Percentiles rank a stretch among this genome's conserved stretches.
Evolutionary conservation across 2,797 vertebrate species (phyloP).

Genomic region (Hybognathus amarus): DNA sequence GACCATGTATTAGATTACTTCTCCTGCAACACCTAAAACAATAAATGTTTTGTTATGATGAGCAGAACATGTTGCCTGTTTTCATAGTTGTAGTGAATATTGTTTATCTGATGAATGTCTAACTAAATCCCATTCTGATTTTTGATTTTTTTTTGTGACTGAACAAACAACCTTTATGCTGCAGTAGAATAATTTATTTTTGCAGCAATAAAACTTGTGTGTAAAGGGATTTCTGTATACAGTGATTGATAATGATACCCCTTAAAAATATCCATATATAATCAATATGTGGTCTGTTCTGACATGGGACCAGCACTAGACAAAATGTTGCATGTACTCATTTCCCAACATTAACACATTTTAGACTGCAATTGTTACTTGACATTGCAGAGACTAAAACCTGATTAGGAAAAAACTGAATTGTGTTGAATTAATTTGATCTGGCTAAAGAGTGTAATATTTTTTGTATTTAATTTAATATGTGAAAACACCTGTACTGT

Average conservation of each 20-base stretch:
- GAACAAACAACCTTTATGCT: constrained; percentile 4
- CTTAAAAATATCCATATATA: neutral
- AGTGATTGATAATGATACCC: neutral
- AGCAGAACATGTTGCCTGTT: constrained; percentile 44
- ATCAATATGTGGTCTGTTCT: constrained; percentile 25
- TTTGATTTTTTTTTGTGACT: constrained; percentile 26
- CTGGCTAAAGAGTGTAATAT: constrained; percentile 24
- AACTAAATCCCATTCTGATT: neutral
- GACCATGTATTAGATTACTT: constrained; percentile 53
- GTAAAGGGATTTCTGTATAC: constrained; percentile 9
- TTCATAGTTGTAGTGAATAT: constrained; percentile 32
- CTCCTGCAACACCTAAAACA: constrained; percentile 40
- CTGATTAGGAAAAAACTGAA: neutral
- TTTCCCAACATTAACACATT: neutral
- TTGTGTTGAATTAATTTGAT: constrained; percentile 3
- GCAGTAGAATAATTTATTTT: neutral
- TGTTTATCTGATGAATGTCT: neutral
- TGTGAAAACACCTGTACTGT: constrained; percentile 39
- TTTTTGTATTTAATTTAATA: constrained; percentile 7
- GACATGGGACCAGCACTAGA: constrained; percentile 41
- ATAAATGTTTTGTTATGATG: constrained; percentile 53
- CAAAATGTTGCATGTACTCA: constrained; percentile 28
- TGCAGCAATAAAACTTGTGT: neutral
- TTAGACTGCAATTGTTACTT: neutral
- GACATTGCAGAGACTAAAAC: neutral